Percentiles rank a stretch among this genome's conserved stretches.
These are phyloP conservation scores for Leptura quadrifasciata DNA, from an alignment of 2,888 invertebrate genomes.

Conservation along the genomic window DNA sequence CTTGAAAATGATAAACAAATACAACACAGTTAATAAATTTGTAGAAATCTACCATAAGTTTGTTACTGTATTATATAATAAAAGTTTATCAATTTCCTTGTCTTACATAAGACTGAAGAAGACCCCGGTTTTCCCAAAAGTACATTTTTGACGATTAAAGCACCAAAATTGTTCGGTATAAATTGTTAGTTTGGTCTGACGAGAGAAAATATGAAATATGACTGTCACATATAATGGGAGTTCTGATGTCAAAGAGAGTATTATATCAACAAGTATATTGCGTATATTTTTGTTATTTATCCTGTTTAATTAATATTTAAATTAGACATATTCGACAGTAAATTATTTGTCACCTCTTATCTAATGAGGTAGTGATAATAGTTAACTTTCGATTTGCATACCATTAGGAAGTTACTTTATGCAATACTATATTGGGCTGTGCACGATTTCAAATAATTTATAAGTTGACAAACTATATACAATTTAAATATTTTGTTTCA, in stretches of 20 bases:
- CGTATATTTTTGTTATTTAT: neutral
- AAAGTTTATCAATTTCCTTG: no score
- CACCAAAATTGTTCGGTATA: no score
- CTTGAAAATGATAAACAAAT: no score
- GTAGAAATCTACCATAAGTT: no score
- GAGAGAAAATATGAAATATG: no score
- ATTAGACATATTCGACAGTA: neutral
- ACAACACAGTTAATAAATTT: no score
- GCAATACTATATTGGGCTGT: neutral
- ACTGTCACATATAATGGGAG: no score
- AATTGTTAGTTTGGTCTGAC: no score
- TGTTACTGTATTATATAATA: no score
- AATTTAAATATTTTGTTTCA: neutral
- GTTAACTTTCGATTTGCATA: constrained; percentile 2
- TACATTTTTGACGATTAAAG: no score
- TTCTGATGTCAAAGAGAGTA: neutral
- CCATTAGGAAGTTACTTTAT: neutral
- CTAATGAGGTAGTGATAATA: neutral
- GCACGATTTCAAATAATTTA: neutral
- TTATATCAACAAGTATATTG: neutral
- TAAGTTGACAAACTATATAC: neutral
- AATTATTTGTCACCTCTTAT: neutral
- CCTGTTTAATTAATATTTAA: constrained; percentile 14
- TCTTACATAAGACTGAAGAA: no score
- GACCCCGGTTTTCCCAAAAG: no score